These are phyloP conservation scores for Philopotamus ludificatus DNA, from an alignment of 1,140 invertebrate genomes.

Conservation along the genomic window DNA sequence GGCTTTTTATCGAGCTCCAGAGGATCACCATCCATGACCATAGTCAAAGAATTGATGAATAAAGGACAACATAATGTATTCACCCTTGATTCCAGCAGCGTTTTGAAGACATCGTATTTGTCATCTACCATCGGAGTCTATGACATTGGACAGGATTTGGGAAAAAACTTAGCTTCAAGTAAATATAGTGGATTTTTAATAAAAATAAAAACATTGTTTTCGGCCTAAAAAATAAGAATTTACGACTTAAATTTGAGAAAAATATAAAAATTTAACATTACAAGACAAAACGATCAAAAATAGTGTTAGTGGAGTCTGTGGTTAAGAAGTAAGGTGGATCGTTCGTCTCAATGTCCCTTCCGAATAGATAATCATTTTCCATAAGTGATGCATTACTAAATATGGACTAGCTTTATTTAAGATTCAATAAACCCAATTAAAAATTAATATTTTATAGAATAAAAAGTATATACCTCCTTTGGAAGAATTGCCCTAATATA, in stretches of 20 bases:
- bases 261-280: neutral
- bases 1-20: conserved; percentile 50
- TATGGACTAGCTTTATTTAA: too few species aligned
- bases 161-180: conserved; percentile 44
- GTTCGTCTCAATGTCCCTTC: too few species aligned
- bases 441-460: too few species aligned
- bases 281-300: too few species aligned
- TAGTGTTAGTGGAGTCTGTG: too few species aligned
- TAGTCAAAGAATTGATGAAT: conserved; percentile 47
- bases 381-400: too few species aligned
- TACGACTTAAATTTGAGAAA: neutral
- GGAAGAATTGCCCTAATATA: too few species aligned
- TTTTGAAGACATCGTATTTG: conserved; percentile 48
- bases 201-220: too few species aligned
- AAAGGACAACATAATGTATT: conserved; percentile 50
- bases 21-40: conserved; percentile 40
- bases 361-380: too few species aligned
- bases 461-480: too few species aligned
- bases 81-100: conserved; percentile 48
- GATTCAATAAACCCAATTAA: too few species aligned
- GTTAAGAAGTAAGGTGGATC: too few species aligned
- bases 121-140: conserved; percentile 49
- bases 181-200: conserved; percentile 31
- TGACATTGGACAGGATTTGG: conserved; percentile 46
- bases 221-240: neutral